These are phyloP conservation scores for Notodonta ziczac DNA, from an alignment of 2,888 invertebrate genomes.

Conservation along the genomic window DNA sequence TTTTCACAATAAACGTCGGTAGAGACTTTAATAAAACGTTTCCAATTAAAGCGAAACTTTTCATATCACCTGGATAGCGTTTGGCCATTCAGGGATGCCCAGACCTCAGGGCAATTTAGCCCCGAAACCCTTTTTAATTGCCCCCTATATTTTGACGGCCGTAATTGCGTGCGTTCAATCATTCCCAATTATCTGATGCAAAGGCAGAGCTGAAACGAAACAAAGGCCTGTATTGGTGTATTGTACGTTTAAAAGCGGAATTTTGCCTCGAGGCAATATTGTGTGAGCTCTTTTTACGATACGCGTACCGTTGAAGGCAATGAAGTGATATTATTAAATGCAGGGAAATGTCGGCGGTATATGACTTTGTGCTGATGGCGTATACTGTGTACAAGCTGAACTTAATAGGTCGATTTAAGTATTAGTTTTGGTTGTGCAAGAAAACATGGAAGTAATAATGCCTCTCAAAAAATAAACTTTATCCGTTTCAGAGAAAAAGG, in stretches of 20 bases:
- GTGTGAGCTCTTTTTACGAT: conserved; percentile 19
- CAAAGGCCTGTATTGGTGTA: conserved; percentile 23
- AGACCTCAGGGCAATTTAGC: conserved; percentile 1
- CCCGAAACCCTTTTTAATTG: conserved; percentile 20
- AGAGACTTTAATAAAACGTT: not conserved
- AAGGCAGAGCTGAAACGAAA: conserved; percentile 23
- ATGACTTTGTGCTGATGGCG: too few species aligned
- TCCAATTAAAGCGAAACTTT: conserved; percentile 2
- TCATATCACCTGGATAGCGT: conserved; percentile 1
- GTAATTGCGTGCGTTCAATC: conserved; percentile 26
- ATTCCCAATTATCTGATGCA: conserved; percentile 25
- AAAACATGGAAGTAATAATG: not conserved
- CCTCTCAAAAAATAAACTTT: too few species aligned
- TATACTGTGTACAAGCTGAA: too few species aligned
- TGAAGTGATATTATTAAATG: not conserved
- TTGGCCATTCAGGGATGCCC: not conserved
- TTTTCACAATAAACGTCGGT: not conserved
- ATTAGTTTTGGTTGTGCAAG: too few species aligned
- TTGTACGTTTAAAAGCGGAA: conserved; percentile 18
- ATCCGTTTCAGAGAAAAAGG: too few species aligned
- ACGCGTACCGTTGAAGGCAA: conserved; percentile 2
- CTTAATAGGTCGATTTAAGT: too few species aligned
- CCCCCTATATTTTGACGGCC: conserved; percentile 19
- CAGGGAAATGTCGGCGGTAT: too few species aligned
- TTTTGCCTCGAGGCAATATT: conserved; percentile 27